Percentiles rank a stretch among this genome's conserved stretches.
phyloP scores from a whole-genome alignment of 2,797 vertebrate genomes.

The Spea hammondii region DNA sequence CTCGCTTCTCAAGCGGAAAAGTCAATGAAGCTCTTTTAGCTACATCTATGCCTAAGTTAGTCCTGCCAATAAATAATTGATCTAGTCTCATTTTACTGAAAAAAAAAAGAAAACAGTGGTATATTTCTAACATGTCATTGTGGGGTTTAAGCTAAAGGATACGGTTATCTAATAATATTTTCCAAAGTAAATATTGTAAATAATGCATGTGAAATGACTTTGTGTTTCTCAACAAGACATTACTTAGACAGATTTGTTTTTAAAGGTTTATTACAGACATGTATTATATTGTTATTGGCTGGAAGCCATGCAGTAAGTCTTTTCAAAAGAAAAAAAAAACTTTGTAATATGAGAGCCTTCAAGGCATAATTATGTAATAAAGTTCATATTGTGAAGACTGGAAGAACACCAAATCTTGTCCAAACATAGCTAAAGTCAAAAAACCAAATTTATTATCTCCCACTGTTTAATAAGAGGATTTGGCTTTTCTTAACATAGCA shows the following conservation, averaged over 20 bases:
- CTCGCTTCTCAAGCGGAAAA: neutral
- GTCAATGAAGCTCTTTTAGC: neutral
- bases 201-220: constrained; percentile 66
- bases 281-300: constrained; percentile 78
- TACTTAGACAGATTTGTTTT: constrained; percentile 73
- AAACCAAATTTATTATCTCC: constrained; percentile 84
- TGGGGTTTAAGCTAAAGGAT: constrained; percentile 57
- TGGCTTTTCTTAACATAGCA: constrained; percentile 91
- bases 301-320: constrained; percentile 79
- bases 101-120: neutral
- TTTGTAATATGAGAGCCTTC: constrained; percentile 76
- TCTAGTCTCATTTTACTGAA: constrained; percentile 2
- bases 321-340: constrained; percentile 72
- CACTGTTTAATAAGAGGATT: constrained; percentile 81
- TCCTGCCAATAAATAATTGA: constrained; percentile 23
- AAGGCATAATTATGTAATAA: constrained; percentile 81
- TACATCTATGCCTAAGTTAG: neutral
- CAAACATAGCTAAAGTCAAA: constrained; percentile 82
- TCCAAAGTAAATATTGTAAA: constrained; percentile 64
- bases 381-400: constrained; percentile 81
- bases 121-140: constrained; percentile 8
- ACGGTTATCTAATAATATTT: constrained; percentile 67
- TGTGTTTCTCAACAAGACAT: constrained; percentile 63
- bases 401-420: constrained; percentile 77
- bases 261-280: constrained; percentile 79